These are phyloP conservation scores for Seira ritae DNA, from an alignment of 2,888 invertebrate species.

Conservation along the genomic window DNA sequence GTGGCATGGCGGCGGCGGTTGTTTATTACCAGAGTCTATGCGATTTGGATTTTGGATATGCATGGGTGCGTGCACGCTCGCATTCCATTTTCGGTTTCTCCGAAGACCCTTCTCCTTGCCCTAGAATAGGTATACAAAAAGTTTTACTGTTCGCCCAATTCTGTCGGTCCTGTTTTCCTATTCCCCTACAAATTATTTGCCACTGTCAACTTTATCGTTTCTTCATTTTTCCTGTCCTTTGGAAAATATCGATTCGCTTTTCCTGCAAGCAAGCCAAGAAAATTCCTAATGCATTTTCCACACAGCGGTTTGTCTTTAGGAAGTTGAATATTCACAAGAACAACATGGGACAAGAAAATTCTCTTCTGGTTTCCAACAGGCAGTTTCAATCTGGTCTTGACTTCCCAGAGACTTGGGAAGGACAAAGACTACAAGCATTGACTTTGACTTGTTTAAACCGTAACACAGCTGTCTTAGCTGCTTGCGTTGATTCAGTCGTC, in stretches of 20 bases:
- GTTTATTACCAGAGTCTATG: no score
- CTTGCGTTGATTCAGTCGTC: no score
- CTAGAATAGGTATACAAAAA: no score
- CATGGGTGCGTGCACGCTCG: constrained; percentile 41
- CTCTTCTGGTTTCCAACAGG: constrained; percentile 27
- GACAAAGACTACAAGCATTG: no score
- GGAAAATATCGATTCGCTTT: constrained; percentile 37
- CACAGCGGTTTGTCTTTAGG: constrained; percentile 54
- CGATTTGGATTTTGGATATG: constrained; percentile 17
- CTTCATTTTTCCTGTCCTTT: constrained; percentile 23
- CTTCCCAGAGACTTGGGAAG: no score
- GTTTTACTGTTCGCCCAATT: no score
- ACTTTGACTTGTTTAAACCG: no score
- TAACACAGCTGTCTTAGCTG: no score
- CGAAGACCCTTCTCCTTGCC: no score
- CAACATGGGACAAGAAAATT: constrained; percentile 37
- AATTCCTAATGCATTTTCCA: constrained; percentile 47
- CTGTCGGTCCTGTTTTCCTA: no score
- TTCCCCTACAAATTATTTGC: no score
- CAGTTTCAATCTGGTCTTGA: neutral
- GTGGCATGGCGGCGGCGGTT: no score
- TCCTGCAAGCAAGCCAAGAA: constrained; percentile 32
- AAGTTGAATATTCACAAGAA: constrained; percentile 1
- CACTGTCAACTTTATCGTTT: constrained; percentile 24
- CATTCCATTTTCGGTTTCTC: constrained; percentile 23